Evolutionary conservation across 1,140 invertebrate species (phyloP).

Genomic region (Lepeophtheirus salmonis): DNA sequence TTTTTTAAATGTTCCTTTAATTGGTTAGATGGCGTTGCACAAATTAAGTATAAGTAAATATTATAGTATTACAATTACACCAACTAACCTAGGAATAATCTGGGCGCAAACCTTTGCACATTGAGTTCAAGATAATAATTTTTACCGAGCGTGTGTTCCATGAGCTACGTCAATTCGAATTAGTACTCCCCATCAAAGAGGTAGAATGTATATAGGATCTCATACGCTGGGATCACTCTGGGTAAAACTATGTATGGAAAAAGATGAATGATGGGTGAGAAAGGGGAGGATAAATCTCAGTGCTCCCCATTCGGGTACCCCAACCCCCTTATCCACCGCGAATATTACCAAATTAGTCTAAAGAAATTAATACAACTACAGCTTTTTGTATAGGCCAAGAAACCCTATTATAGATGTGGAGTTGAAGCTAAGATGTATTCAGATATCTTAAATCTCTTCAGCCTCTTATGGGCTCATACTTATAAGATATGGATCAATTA

Average conservation of each 20-base stretch:
- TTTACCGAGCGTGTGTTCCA: background rate
- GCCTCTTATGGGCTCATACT: slow-evolving; percentile 21
- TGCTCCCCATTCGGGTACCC: background rate
- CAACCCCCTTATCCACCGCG: background rate
- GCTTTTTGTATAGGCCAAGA: slow-evolving; percentile 73
- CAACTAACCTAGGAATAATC: too few relatives aligned
- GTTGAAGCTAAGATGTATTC: slow-evolving; percentile 68
- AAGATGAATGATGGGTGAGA: background rate
- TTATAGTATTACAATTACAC: too few relatives aligned
- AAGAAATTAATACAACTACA: slow-evolving; percentile 54
- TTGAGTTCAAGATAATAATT: too few relatives aligned
- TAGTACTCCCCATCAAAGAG: background rate
- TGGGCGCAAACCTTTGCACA: too few relatives aligned
- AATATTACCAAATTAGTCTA: background rate
- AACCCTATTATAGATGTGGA: slow-evolving; percentile 78
- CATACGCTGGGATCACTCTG: background rate
- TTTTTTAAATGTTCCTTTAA: too few relatives aligned
- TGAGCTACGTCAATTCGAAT: background rate
- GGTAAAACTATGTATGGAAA: background rate
- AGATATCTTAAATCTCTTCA: slow-evolving; percentile 57
- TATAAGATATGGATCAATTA: slow-evolving; percentile 26
- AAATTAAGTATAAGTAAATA: too few relatives aligned
- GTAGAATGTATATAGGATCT: background rate
- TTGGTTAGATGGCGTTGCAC: too few relatives aligned
- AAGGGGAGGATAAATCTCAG: background rate